A percentile compares a stretch with the other conserved stretches of the same genome.
Conservation (phyloP, 1,140 invertebrate species). For the Hypsibius dujardini region DNA sequence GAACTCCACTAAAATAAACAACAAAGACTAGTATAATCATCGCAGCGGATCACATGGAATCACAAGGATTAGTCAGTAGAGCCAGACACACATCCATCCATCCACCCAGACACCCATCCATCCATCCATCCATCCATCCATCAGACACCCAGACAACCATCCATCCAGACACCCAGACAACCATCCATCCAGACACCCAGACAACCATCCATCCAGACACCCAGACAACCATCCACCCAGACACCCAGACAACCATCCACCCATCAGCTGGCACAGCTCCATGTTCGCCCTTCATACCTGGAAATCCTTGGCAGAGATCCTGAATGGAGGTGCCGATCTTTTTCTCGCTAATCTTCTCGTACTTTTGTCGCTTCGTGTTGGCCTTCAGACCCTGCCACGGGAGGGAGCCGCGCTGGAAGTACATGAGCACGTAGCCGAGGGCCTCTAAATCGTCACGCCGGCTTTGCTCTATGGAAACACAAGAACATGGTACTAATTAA, state of each 20-base stretch:
- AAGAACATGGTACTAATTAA: background rate
- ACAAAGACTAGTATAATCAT: constrained; percentile 16
- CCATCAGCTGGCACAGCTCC: background rate
- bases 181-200: constrained; percentile 11
- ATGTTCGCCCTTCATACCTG: constrained; percentile 25
- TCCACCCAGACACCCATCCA: background rate
- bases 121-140: too few relatives aligned
- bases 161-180: background rate
- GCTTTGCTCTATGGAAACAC: constrained; percentile 37
- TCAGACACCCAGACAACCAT: constrained; percentile 7
- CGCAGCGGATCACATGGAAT: constrained; percentile 24
- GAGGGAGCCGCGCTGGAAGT: constrained; percentile 39
- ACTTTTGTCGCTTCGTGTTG: constrained; percentile 44
- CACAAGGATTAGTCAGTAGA: constrained; percentile 16
- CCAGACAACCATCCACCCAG: constrained; percentile 12
- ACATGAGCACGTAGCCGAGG: constrained; percentile 45
- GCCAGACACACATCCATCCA: constrained; percentile 13
- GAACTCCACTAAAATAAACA: constrained; percentile 37
- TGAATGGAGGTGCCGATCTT: constrained; percentile 39
- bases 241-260: too few relatives aligned
- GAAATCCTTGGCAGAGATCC: constrained; percentile 36
- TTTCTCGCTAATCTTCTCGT: constrained; percentile 40
- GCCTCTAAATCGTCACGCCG: constrained; percentile 43
- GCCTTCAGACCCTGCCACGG: constrained; percentile 42
- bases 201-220: constrained; percentile 12